Base-by-base conservation (phyloP, 2,888 invertebrate species). In the Drosophila suboccidentalis region DNA sequence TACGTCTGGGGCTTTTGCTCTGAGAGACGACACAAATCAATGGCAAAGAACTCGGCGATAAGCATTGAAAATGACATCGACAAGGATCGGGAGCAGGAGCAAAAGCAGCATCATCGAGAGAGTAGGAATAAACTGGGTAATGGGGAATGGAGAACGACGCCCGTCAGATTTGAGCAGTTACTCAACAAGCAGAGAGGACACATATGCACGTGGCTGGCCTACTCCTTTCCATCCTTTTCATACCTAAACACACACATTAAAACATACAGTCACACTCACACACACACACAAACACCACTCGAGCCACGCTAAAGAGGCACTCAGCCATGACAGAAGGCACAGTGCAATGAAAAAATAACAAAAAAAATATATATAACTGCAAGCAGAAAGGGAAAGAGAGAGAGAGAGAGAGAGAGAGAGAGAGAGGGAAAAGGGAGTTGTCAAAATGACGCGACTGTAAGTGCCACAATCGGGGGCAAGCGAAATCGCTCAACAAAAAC, bases 151-250 rank as follows among this genome's bases (percentile, higher is more conserved):
- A 39, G 55, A 57, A 51, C 69, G 75, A 70, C 53, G 74, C 71
- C 78, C 72, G 73, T 75, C 79, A 81, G 77, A 82, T 87, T 84
- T 87, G 54, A 81, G 72, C 70, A 77, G 73, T 78, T 73, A 68
- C 70, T 83, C 71, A 73, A 57, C 55, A 60, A 51, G 39, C 53
- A 22, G 34, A 10, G 43, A 34, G 41, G 51, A 53, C 46, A 62
- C 17, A 32, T 44, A 38, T 38, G n/a, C n/a, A 32, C 10, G 38
- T n/a, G 41, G 38, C 50, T 36, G 59, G 38, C 17, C 60, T 61
- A 17, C 65, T 58, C 49, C 46, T 62, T 46, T 41, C 4, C 29
- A 22, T 2, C 9, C 43, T 6, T 13, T 10, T 26, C 26, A 19
- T 22, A 4, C 13, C 17, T 10, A 34, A 32, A 10, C 17, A 17